A percentile compares a stretch with the other conserved stretches of the same genome.
Evolutionary conservation across 2,797 vertebrate genomes (phyloP).

Genomic region (Rousettus madagascariensis): DNA sequence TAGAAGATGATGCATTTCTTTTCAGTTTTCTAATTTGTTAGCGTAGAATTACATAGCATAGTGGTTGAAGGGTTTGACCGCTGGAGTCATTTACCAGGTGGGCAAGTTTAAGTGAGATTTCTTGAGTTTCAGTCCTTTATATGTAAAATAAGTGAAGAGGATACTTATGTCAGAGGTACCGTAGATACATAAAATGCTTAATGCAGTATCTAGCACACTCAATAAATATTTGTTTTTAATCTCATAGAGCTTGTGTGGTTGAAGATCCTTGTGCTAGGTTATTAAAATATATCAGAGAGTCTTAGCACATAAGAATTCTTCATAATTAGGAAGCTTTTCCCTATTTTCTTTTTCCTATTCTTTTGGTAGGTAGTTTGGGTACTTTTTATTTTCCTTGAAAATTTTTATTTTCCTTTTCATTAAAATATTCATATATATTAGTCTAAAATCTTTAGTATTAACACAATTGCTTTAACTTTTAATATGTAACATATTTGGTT

Average conservation of each 20-base stretch:
- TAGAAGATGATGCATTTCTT: neutral
- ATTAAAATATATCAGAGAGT: neutral
- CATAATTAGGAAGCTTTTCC: neutral
- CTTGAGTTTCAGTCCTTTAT: neutral
- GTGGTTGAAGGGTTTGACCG: neutral
- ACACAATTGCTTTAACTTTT: neutral
- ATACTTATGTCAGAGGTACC: neutral
- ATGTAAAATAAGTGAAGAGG: neutral
- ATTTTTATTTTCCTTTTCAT: constrained; percentile 9
- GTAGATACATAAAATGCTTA: neutral
- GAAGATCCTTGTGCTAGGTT: neutral
- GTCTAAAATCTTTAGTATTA: constrained; percentile 22
- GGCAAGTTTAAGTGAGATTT: neutral
- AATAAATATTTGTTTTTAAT: neutral
- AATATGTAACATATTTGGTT: neutral
- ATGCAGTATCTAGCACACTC: neutral
- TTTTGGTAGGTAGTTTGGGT: neutral
- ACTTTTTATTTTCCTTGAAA: constrained; percentile 37
- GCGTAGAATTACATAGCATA: neutral
- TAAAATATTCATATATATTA: neutral
- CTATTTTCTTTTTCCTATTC: neutral
- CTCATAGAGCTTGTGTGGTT: neutral
- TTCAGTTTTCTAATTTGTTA: neutral
- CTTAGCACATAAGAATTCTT: neutral
- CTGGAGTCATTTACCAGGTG: neutral